Conservation (phyloP, 2,797 vertebrate genomes). For the Leontocebus nigricollis region DNA sequence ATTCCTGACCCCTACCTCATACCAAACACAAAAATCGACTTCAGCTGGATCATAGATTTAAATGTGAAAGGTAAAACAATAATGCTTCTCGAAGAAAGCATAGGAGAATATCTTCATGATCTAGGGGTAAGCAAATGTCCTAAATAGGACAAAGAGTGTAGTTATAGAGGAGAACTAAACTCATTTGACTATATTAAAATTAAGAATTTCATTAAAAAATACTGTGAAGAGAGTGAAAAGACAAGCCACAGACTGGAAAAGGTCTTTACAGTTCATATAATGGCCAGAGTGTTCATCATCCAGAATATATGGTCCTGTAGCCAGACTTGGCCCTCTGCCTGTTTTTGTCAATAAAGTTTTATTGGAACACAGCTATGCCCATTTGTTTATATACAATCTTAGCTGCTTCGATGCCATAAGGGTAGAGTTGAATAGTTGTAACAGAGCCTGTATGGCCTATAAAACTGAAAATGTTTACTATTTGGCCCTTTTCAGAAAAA, state of each 20-base stretch:
- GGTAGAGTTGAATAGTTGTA: not conserved
- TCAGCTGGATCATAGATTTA: not conserved
- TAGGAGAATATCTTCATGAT: not conserved
- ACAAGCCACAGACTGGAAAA: not conserved
- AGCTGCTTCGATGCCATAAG: not conserved
- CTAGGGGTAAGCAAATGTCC: not conserved
- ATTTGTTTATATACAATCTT: not conserved
- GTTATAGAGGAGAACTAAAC: not conserved
- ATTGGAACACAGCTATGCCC: not conserved
- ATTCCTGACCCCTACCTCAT: not conserved
- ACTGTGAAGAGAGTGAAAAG: not conserved
- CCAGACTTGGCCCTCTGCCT: not conserved
- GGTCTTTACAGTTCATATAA: not conserved
- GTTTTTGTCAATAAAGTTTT: slow-evolving; percentile 5
- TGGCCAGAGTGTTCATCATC: too few relatives aligned
- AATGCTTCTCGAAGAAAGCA: not conserved
- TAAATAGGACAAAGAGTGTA: not conserved
- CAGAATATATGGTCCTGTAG: not conserved
- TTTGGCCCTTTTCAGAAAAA: not conserved
- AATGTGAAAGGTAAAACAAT: not conserved
- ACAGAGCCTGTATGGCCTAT: not conserved
- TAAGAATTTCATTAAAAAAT: not conserved
- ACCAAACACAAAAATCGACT: not conserved
- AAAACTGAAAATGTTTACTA: not conserved
- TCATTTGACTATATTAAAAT: not conserved